Percentiles rank a stretch among this genome's conserved stretches.
These are phyloP conservation scores for Biston betularia DNA, from an alignment of 2,888 invertebrate genomes.

Conservation along the genomic window DNA sequence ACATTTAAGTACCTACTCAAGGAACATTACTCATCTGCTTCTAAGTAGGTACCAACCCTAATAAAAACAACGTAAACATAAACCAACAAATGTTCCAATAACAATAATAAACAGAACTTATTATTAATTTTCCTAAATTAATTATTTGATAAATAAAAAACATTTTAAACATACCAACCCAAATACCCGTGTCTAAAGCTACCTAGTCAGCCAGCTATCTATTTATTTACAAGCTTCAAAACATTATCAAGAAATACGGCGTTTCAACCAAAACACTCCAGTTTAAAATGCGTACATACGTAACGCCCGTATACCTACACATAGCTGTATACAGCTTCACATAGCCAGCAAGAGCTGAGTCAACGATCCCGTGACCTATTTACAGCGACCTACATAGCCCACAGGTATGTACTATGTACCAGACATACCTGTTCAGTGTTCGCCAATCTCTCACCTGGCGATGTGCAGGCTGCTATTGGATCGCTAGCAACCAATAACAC, in stretches of 20 bases:
- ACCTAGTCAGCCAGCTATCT: neutral
- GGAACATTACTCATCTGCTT: too few relatives aligned
- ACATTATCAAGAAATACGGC: neutral
- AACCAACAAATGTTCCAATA: too few relatives aligned
- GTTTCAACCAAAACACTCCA: conserved; percentile 3
- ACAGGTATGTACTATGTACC: conserved; percentile 57
- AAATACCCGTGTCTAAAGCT: too few relatives aligned
- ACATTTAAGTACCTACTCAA: too few relatives aligned
- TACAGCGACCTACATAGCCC: conserved; percentile 42
- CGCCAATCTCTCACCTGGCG: conserved; percentile 52
- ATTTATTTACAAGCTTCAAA: neutral
- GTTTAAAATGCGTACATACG: conserved; percentile 3
- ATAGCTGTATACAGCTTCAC: conserved; percentile 7
- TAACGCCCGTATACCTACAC: conserved; percentile 14
- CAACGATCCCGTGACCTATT: conserved; percentile 54
- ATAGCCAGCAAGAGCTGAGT: conserved; percentile 20
- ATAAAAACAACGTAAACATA: too few relatives aligned
- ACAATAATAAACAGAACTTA: too few relatives aligned
- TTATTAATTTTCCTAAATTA: too few relatives aligned
- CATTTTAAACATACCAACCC: too few relatives aligned
- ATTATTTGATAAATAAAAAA: too few relatives aligned
- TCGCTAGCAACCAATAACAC: conserved; percentile 63
- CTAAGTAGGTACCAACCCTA: too few relatives aligned
- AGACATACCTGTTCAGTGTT: conserved; percentile 33
- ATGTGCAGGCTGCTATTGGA: conserved; percentile 53